phyloP scores from a whole-genome alignment of 1,140 invertebrate genomes.

The Trichonephila clavata region DNA sequence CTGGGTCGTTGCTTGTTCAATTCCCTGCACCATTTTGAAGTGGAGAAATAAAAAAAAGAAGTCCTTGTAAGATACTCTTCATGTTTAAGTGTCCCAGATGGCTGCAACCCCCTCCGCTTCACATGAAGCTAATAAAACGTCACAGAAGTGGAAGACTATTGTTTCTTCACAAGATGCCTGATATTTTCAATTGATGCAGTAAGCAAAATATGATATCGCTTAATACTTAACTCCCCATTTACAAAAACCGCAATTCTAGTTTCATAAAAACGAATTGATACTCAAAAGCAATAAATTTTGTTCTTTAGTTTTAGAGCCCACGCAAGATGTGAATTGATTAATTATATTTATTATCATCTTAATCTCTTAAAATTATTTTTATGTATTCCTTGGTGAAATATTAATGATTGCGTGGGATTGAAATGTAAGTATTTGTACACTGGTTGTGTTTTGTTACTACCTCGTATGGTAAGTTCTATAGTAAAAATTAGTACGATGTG shows the following conservation, averaged over 20 bases:
- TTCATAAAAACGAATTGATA: too few relatives aligned
- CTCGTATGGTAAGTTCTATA: too few relatives aligned
- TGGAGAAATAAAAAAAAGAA: background rate
- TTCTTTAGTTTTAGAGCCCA: too few relatives aligned
- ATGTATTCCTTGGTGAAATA: too few relatives aligned
- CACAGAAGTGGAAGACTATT: background rate
- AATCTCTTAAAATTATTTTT: too few relatives aligned
- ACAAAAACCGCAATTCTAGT: background rate
- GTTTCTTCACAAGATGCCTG: background rate
- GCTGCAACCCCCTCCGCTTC: background rate
- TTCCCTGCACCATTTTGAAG: conserved; percentile 11
- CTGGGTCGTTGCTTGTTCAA: conserved; percentile 8
- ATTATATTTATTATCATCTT: too few relatives aligned
- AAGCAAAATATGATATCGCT: background rate
- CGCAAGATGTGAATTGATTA: too few relatives aligned
- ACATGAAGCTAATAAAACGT: conserved; percentile 18
- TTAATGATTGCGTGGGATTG: too few relatives aligned
- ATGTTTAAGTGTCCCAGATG: conserved; percentile 31
- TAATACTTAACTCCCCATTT: background rate
- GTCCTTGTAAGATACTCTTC: conserved; percentile 24
- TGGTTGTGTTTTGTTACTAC: too few relatives aligned
- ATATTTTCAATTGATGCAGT: background rate
- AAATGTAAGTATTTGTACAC: too few relatives aligned
- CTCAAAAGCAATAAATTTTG: too few relatives aligned
- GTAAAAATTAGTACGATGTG: too few relatives aligned